Base-by-base conservation (phyloP, 1,140 invertebrate genomes). In the Mya arenaria region DNA sequence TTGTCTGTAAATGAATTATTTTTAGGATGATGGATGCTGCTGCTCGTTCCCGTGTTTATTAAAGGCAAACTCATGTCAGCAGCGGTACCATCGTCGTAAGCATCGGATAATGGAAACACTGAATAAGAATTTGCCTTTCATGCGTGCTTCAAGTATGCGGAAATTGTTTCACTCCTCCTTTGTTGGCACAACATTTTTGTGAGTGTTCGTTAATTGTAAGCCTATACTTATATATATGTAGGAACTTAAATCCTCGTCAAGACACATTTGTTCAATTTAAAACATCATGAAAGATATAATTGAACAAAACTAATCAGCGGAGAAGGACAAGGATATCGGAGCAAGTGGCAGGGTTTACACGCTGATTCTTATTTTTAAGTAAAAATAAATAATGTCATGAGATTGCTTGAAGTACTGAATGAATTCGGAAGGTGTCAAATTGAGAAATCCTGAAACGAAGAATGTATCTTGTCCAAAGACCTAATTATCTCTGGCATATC, bases 401-500 rank as follows among this genome's bases (percentile, higher is more conserved):
- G 13, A 32, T 19, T 74, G 4, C 30, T 74, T 60, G 56, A 41
- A 25, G 41, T 23, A 6, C 62, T 56, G 52, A n/a, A n/a, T n/a
- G n/a, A n/a, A 74, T 39, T 58, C 71, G 36, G 2, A 56, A 5
- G 71, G 44, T 34, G 25, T 56, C 19, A 6, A 23, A 15, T 41
- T 8, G 6, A 19, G 39, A 30, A 75, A 75, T 36, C 28, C 56
- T 85, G 34, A 56, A 32, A 39, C 19, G 84, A 65, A 62, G 88
- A 17, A 34, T 41, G 32, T 90, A 89, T 60, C n/a, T 55, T 32
- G 69, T 37, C 30, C 83, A 80, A 72, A 89, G 90, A 28, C 87
- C 87, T 69, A 89, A 89, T 62, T 79, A 75, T 75, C 13, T 87
- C 1, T 90, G 90, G 89, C 90, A 91, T 66, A 65, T 88, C 3